phyloP scores from a whole-genome alignment of 2,113 vertebrate species.

The Ia io region DNA sequence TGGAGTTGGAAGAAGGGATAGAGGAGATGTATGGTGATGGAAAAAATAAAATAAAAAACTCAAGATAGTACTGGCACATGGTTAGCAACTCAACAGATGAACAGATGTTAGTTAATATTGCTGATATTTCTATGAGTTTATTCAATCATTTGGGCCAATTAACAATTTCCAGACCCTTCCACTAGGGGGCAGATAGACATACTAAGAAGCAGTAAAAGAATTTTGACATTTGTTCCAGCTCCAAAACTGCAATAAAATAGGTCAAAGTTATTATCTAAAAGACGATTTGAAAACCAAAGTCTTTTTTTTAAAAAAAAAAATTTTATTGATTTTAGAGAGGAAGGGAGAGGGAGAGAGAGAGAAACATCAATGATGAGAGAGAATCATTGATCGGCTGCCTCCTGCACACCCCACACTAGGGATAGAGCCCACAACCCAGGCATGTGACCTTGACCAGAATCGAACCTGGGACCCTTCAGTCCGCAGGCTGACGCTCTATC shows the following conservation, averaged over 20 bases:
- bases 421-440: too few relatives aligned
- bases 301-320: neutral
- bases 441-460: too few relatives aligned
- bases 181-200: constrained; percentile 46
- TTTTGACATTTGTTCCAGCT: neutral
- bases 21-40: neutral
- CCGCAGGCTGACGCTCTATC: too few relatives aligned
- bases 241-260: neutral
- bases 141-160: neutral
- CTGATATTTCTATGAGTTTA: neutral
- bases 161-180: neutral
- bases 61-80: neutral
- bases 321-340: too few relatives aligned
- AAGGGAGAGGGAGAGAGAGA: too few relatives aligned
- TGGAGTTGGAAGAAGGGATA: neutral
- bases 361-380: too few relatives aligned
- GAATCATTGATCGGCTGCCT: too few relatives aligned
- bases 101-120: neutral
- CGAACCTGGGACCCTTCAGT: too few relatives aligned
- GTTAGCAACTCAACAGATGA: neutral
- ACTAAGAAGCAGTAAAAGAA: neutral
- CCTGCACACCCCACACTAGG: too few relatives aligned
- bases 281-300: neutral
- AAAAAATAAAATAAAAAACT: neutral
- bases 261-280: neutral